Evolutionary conservation across 2,888 invertebrate species (phyloP), one percentile per base, ranked within the genome.

Genomic region (Brenthis daphne): DNA sequence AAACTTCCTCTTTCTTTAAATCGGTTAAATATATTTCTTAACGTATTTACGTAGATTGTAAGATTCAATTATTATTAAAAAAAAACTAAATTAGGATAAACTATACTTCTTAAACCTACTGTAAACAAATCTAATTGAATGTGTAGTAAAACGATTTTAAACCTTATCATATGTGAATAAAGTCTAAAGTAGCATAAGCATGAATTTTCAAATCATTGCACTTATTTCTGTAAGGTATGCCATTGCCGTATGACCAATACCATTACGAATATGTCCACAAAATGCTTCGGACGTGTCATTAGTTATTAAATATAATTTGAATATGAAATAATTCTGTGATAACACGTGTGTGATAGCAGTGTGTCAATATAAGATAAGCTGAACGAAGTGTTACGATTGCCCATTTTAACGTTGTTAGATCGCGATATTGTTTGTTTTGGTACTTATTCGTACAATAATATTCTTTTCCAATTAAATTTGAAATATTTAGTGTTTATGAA

Each of bases 341-440:
- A 61, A 66, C 64, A n/a, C 47, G 65, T 63, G 67, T 67, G 54
- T 67, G 77, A 77, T 77, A 77, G 70, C 67, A 61, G 65, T 72
- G 74, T 74, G 76, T 75, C 76, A 76, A 77, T 76, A 77, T 12
- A 29, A 67, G 75, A 75, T 76, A 74, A 74, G 68, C 47, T 47
- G 53, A 43, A 71, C 54, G 47, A 48, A 57, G 51, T 68, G 66
- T 65, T 65, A 69, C 67, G 58, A 61, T 55, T 65, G 53, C 55
- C n/a, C 16, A 58, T 50, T 43, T 51, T 43, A 29, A 54, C n/a
- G 47, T 24, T 56, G 60, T 47, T 37, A 64, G 64, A 64, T 51
- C 14, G 48, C 54, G 33, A 14, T 43, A 24, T 24, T 60, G 29
- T 60, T 60, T 60, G 50, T 60, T 60, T 50, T 50, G 50, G 50